These are phyloP conservation scores for Sandelia bainsii DNA, from an alignment of 2,797 vertebrate genomes.

Conservation along the genomic window DNA sequence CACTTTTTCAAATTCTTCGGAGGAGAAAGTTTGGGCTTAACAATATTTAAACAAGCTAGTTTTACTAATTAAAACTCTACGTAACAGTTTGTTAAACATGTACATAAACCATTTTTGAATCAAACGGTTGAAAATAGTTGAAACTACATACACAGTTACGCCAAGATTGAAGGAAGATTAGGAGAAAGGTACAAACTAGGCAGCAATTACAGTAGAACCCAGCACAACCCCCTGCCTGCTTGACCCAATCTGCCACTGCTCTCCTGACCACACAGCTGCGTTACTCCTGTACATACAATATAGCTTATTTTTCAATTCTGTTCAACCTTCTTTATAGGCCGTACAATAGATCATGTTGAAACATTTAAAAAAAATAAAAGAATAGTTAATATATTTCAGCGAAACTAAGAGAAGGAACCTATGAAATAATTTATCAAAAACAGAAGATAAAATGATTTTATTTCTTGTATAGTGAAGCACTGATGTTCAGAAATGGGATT, in stretches of 20 bases:
- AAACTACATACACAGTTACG: constrained; percentile 52
- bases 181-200: constrained; percentile 48
- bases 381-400: constrained; percentile 86
- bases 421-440: constrained; percentile 85
- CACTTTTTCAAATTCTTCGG: constrained; percentile 36
- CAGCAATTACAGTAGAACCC: constrained; percentile 46
- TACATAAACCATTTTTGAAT: constrained; percentile 66
- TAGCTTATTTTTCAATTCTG: constrained; percentile 88
- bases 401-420: constrained; percentile 82
- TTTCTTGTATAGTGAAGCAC: constrained; percentile 83
- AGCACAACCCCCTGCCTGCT: constrained; percentile 63
- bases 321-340: constrained; percentile 83
- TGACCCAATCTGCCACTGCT: constrained; percentile 69
- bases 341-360: constrained; percentile 79
- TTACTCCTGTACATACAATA: constrained; percentile 86
- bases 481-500: constrained; percentile 80
- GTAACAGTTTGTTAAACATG: constrained; percentile 66
- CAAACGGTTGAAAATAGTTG: constrained; percentile 54
- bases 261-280: constrained; percentile 75
- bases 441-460: constrained; percentile 81
- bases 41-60: constrained; percentile 46
- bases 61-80: constrained; percentile 60
- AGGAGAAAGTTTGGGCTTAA: constrained; percentile 54
- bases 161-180: constrained; percentile 32
- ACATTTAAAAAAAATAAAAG: constrained; percentile 68